A percentile compares a stretch with the other conserved stretches of the same genome.
phyloP scores from a whole-genome alignment of 2,888 invertebrate species.

The Tetropium fuscum region DNA sequence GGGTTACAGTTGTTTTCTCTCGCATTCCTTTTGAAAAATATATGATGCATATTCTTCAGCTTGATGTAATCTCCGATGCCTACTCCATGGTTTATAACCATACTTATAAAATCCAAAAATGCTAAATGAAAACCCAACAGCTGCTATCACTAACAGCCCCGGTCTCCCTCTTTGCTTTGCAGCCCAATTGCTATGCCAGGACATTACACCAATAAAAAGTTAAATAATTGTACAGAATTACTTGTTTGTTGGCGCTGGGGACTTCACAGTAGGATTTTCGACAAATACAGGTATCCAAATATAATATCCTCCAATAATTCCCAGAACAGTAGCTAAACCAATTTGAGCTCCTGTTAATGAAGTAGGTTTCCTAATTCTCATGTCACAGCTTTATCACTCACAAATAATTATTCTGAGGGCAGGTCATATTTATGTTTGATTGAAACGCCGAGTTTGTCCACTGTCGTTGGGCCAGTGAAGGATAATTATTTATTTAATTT shows the following conservation, averaged over 20 bases:
- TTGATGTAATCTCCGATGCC: conserved; percentile 16
- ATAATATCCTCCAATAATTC: conserved; percentile 61
- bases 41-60: conserved; percentile 39
- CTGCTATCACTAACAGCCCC: conserved; percentile 43
- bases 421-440: no score
- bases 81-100: conserved; percentile 48
- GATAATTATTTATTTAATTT: no score
- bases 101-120: conserved; percentile 42
- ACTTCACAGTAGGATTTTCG: conserved; percentile 7
- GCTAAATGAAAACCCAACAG: conserved; percentile 41
- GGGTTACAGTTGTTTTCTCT: neutral
- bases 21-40: conserved; percentile 35
- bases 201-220: conserved; percentile 19
- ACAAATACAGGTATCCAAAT: conserved; percentile 64
- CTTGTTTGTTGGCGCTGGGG: no score
- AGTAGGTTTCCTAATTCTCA: conserved; percentile 58
- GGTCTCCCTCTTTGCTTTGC: conserved; percentile 50
- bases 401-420: no score
- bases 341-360: conserved; percentile 57
- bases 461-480: no score
- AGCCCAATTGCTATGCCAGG: conserved; percentile 29
- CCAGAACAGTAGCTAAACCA: conserved; percentile 55
- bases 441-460: no score
- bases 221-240: no score
- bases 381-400: no score